These are phyloP conservation scores for Linepithema humile DNA, from an alignment of 1,140 invertebrate genomes.

Conservation along the genomic window DNA sequence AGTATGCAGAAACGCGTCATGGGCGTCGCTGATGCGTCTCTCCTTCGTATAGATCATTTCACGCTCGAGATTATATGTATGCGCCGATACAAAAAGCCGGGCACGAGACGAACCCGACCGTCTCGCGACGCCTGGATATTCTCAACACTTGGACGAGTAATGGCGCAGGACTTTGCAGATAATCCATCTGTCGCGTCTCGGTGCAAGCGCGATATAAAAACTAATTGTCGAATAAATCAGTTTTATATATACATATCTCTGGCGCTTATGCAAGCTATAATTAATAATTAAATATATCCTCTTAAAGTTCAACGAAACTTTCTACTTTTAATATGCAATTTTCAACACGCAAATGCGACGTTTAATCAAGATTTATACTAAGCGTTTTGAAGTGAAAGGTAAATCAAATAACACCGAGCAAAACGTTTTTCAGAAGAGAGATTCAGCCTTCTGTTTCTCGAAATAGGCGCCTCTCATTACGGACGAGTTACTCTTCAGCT, in stretches of 20 bases:
- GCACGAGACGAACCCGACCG: slow-evolving; percentile 4
- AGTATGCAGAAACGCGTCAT: background rate
- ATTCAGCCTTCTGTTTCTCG: background rate
- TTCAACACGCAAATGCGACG: background rate
- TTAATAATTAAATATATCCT: background rate
- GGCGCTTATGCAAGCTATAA: too few relatives aligned
- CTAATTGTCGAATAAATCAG: background rate
- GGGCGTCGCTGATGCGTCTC: background rate
- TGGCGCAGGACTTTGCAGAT: slow-evolving; percentile 43
- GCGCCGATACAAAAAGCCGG: slow-evolving; percentile 48
- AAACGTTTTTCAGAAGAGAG: background rate
- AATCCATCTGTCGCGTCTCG: slow-evolving; percentile 34
- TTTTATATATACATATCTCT: background rate
- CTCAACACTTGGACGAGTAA: slow-evolving; percentile 68
- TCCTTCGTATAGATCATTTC: slow-evolving; percentile 58
- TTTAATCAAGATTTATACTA: background rate
- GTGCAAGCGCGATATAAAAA: slow-evolving; percentile 19
- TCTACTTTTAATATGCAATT: background rate
- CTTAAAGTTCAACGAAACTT: background rate
- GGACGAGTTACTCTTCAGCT: slow-evolving; percentile 29
- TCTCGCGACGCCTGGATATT: slow-evolving; percentile 70
- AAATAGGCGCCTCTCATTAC: slow-evolving; percentile 31
- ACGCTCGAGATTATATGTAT: slow-evolving; percentile 69
- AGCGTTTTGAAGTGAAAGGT: background rate
- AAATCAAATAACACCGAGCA: slow-evolving; percentile 13